Evolutionary conservation across 1,140 invertebrate species (phyloP), one percentile per base, ranked within the genome.

Genomic region (Megathymus violae): DNA sequence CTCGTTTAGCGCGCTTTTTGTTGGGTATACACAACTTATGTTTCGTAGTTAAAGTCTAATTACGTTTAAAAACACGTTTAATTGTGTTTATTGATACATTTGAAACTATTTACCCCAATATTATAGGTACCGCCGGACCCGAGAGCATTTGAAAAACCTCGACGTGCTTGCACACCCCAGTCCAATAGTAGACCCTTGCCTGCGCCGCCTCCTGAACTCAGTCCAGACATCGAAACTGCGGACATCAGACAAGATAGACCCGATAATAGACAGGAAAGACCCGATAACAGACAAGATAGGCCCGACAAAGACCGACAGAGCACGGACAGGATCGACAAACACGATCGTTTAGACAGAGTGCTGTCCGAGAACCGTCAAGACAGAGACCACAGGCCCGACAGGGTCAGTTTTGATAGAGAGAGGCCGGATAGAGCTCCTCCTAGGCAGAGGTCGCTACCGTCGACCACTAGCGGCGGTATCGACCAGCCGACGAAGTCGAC

Each of bases 71-170:
- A n/a, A n/a, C n/a, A n/a, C n/a, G n/a, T n/a, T n/a, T n/a, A n/a
- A n/a, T n/a, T n/a, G n/a, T n/a, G n/a, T n/a, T n/a, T n/a, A n/a
- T n/a, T n/a, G n/a, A n/a, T n/a, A n/a, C n/a, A n/a, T n/a, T n/a
- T n/a, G n/a, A n/a, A n/a, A n/a, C n/a, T n/a, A n/a, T n/a, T n/a
- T n/a, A n/a, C n/a, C n/a, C n/a, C 19, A 31, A 13, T 52, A 43
- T 75, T 67, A 15, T 73, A 88, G 88, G 79, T 88, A 44, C 88
- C 88, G 44, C 85, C 88, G 25, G 88, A 90, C 16, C 88, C 88
- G 3, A 74, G 88, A 73, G 85, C 85, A 1, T 90, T 90, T 17
- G 88, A 90, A 47, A 90, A 90, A 50, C 88, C 88, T 0, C 67
- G 85, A 38, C 70, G 88, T 17, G 85, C 85, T 0, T 89, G 86